Percentiles rank a stretch among this genome's conserved stretches.
These are phyloP conservation scores for Papilio machaon DNA, from an alignment of 1,140 invertebrate genomes.

Conservation along the genomic window DNA sequence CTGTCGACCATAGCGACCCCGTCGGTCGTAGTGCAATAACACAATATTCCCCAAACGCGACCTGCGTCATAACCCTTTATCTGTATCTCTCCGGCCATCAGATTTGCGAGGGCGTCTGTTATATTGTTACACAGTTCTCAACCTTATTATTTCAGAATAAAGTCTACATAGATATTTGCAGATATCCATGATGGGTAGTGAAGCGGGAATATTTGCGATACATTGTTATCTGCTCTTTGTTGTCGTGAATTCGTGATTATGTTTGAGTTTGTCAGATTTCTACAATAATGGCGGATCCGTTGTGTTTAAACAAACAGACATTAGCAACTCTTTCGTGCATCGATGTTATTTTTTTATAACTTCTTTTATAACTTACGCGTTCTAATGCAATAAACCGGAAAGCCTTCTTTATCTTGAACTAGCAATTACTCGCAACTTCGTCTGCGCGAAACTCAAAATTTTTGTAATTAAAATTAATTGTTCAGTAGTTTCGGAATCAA, in stretches of 20 bases:
- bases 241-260: conserved; percentile 62
- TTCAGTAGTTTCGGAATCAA: no score
- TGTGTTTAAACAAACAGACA: conserved; percentile 45
- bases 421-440: background rate
- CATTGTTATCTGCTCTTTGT: conserved; percentile 61
- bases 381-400: conserved; percentile 19
- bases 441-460: background rate
- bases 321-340: conserved; percentile 38
- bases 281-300: conserved; percentile 57
- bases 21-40: conserved; percentile 41
- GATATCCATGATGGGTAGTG: conserved; percentile 40
- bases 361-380: conserved; percentile 5
- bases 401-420: background rate
- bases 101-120: conserved; percentile 57
- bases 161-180: conserved; percentile 37
- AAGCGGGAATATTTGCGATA: conserved; percentile 53
- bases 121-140: conserved; percentile 38
- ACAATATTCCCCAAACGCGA: conserved; percentile 49
- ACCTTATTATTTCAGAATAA: conserved; percentile 38
- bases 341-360: conserved; percentile 38
- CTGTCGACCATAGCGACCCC: conserved; percentile 47
- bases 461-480: no score
- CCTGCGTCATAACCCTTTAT: conserved; percentile 61
- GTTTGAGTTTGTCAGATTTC: conserved; percentile 62
- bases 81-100: conserved; percentile 47